A percentile compares a stretch with the other conserved stretches of the same genome.
Evolutionary conservation across 2,797 vertebrate genomes (phyloP).

Genomic region (Gobionotothen gibberifrons): DNA sequence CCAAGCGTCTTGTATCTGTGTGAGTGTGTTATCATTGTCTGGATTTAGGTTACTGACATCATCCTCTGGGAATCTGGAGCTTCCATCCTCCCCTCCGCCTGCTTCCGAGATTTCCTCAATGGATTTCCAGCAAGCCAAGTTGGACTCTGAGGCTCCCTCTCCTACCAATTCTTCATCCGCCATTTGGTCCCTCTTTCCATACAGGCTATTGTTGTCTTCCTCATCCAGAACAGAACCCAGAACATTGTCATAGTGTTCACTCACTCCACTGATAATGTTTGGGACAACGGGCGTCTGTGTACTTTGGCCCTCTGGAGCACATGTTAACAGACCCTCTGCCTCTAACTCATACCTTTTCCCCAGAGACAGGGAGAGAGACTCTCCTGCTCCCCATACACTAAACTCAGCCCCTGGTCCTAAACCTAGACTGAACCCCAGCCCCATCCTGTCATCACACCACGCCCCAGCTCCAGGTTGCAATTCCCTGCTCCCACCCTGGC

Average conservation of each 20-base stretch:
- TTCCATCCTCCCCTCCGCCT: slow-evolving; percentile 81
- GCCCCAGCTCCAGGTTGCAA: slow-evolving; percentile 50
- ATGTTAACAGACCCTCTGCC: slow-evolving; percentile 81
- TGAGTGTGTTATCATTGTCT: slow-evolving; percentile 64
- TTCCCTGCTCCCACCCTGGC: slow-evolving; percentile 48
- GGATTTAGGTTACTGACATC: slow-evolving; percentile 83
- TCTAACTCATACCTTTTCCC: slow-evolving; percentile 79
- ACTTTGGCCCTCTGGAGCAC: slow-evolving; percentile 74
- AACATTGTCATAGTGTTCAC: slow-evolving; percentile 63
- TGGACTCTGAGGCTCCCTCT: slow-evolving; percentile 75
- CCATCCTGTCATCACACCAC: slow-evolving; percentile 71
- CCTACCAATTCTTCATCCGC: slow-evolving; percentile 64
- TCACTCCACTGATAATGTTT: slow-evolving; percentile 63
- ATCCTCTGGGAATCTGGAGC: slow-evolving; percentile 76
- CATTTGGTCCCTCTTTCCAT: slow-evolving; percentile 67
- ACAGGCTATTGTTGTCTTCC: slow-evolving; percentile 80
- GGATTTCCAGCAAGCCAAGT: slow-evolving; percentile 81
- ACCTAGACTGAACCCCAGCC: slow-evolving; percentile 56
- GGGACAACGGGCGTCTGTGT: slow-evolving; percentile 62
- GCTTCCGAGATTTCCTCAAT: slow-evolving; percentile 86
- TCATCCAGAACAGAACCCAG: slow-evolving; percentile 71
- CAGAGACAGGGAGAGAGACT: slow-evolving; percentile 77
- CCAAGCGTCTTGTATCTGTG: slow-evolving; percentile 68
- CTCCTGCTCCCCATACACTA: slow-evolving; percentile 78
- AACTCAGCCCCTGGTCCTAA: slow-evolving; percentile 60